These are phyloP conservation scores for Pantelozetes paolii DNA, from an alignment of 2,888 invertebrate genomes.

Conservation along the genomic window DNA sequence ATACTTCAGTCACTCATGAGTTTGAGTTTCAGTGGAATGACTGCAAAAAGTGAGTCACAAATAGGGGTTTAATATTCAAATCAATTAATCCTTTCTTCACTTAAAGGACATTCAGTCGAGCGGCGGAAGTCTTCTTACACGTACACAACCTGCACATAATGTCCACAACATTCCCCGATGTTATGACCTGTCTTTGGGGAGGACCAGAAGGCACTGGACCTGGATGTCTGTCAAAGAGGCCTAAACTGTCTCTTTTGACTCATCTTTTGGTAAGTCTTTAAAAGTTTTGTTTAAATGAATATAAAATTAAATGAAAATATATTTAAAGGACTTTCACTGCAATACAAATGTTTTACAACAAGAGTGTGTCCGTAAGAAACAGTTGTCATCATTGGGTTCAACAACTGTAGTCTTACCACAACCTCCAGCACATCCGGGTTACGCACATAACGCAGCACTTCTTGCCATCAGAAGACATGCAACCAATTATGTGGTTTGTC, in stretches of 20 bases:
- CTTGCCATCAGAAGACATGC: conserved; percentile 96
- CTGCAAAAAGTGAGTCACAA: conserved; percentile 44
- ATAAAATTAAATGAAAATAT: background rate
- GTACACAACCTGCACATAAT: conserved; percentile 69
- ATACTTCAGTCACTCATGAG: background rate
- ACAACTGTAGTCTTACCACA: conserved; percentile 59
- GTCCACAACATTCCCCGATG: conserved; percentile 54
- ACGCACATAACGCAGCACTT: conserved; percentile 89
- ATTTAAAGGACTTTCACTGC: conserved; percentile 43
- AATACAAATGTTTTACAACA: conserved; percentile 42
- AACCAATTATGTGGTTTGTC: conserved; percentile 62
- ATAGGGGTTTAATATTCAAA: background rate
- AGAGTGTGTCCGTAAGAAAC: conserved; percentile 62
- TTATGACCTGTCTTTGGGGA: conserved; percentile 79
- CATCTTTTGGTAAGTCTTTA: conserved; percentile 64
- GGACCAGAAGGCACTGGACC: conserved; percentile 55
- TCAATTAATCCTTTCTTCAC: background rate
- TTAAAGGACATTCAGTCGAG: conserved; percentile 52
- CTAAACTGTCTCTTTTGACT: conserved; percentile 90
- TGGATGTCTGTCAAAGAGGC: conserved; percentile 82
- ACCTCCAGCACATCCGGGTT: conserved; percentile 70
- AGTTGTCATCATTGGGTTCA: conserved; percentile 57
- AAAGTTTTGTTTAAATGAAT: background rate
- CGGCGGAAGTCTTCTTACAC: conserved; percentile 69
- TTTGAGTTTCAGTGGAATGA: conserved; percentile 48